A percentile compares a stretch with the other conserved stretches of the same genome.
phyloP scores from a whole-genome alignment of 2,113 vertebrate species.

The Nothobranchius furzeri region DNA sequence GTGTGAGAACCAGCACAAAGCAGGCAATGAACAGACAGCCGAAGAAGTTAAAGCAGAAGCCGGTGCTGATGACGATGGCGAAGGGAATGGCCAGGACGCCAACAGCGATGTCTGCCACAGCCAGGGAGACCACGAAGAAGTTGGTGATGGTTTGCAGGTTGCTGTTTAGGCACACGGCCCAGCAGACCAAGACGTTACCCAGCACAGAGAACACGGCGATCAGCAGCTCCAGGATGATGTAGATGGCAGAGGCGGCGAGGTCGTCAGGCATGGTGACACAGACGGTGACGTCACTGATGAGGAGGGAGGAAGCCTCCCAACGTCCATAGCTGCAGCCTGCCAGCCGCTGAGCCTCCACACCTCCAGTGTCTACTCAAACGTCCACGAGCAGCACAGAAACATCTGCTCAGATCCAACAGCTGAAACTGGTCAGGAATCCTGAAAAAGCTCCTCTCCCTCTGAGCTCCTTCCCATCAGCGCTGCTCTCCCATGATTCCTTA shows the following conservation, averaged over 20 bases:
- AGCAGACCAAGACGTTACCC: constrained; percentile 96
- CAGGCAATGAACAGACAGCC: constrained; percentile 96
- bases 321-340: constrained; percentile 87
- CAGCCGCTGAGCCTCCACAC: constrained; percentile 29
- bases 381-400: constrained; percentile 6
- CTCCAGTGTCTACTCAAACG: constrained; percentile 19
- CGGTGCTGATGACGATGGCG: constrained; percentile 91
- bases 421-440: constrained; percentile 1
- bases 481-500: constrained; percentile 53
- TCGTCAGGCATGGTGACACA: constrained; percentile 80
- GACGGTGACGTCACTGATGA: constrained; percentile 54
- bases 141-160: constrained; percentile 97
- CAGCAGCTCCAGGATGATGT: constrained; percentile 90
- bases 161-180: constrained; percentile 93
- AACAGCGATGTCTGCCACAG: constrained; percentile 93
- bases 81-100: constrained; percentile 95
- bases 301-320: constrained; percentile 77
- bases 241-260: constrained; percentile 64
- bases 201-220: constrained; percentile 89
- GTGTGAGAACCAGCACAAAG: constrained; percentile 94
- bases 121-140: constrained; percentile 95
- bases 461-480: constrained; percentile 39
- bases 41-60: constrained; percentile 94
- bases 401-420: constrained; percentile 17
- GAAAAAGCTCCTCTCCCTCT: constrained; percentile 13